These are phyloP conservation scores for Xanthostigma xanthostigma DNA, from an alignment of 2,888 invertebrate genomes.

Conservation along the genomic window DNA sequence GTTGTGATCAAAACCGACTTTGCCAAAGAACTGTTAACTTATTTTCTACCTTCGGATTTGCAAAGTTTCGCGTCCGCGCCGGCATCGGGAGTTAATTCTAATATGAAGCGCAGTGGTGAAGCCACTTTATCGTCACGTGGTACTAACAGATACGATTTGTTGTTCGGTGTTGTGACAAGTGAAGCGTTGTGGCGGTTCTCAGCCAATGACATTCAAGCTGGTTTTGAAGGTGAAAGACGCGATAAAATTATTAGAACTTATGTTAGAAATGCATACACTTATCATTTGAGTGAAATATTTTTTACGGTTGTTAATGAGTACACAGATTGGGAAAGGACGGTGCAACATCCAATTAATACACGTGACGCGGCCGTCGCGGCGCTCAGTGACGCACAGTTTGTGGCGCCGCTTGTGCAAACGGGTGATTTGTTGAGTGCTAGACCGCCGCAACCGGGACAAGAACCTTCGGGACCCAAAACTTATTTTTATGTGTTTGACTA, in stretches of 20 bases:
- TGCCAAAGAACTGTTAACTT: slow-evolving; percentile 61
- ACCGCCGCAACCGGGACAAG: slow-evolving; percentile 40
- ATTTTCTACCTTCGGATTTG: slow-evolving; percentile 48
- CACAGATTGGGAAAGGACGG: slow-evolving; percentile 92
- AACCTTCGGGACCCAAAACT: slow-evolving; percentile 54
- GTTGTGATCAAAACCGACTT: slow-evolving; percentile 84
- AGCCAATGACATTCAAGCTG: slow-evolving; percentile 65
- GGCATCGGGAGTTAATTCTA: slow-evolving; percentile 39
- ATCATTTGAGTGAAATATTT: slow-evolving; percentile 92
- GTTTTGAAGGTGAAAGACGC: slow-evolving; percentile 75
- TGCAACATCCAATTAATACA: slow-evolving; percentile 76
- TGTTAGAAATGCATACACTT: slow-evolving; percentile 87
- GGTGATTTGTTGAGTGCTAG: slow-evolving; percentile 65
- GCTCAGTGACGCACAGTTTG: slow-evolving; percentile 85
- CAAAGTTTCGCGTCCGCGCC: slow-evolving; percentile 44
- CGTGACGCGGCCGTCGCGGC: slow-evolving; percentile 82
- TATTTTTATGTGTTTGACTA: slow-evolving; percentile 88
- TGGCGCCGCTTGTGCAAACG: slow-evolving; percentile 77
- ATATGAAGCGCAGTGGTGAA: slow-evolving; percentile 46
- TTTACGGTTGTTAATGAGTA: slow-evolving; percentile 94
- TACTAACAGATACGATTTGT: slow-evolving; percentile 60
- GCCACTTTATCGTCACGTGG: slow-evolving; percentile 39
- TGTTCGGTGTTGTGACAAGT: slow-evolving; percentile 83
- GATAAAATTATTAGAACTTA: slow-evolving; percentile 81
- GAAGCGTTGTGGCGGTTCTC: slow-evolving; percentile 88